Evolutionary conservation across 1,140 invertebrate species (phyloP).

Genomic region (Metaphire vulgaris): DNA sequence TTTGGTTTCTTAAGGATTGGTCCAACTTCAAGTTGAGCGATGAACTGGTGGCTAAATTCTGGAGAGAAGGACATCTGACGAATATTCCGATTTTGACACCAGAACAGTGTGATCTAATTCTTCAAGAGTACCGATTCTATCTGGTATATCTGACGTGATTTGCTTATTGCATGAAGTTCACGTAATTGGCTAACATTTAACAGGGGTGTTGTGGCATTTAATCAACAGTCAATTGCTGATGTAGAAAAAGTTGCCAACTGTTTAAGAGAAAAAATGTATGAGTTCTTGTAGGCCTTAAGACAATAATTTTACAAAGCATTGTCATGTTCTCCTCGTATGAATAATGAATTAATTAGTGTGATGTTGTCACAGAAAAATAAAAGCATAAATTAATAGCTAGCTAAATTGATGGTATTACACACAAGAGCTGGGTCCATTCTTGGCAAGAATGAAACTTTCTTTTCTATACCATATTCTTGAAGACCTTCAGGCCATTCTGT

Average conservation of each 20-base stretch:
- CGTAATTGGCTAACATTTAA: background rate
- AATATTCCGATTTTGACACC: constrained; percentile 39
- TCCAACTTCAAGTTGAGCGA: constrained; percentile 32
- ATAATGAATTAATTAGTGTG: too few species aligned
- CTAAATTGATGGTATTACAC: too few species aligned
- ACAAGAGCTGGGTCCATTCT: too few species aligned
- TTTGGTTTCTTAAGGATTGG: constrained; percentile 32
- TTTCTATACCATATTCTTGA: too few species aligned
- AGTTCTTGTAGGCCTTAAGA: background rate
- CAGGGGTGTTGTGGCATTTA: too few species aligned
- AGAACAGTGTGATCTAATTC: constrained; percentile 41
- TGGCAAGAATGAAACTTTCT: too few species aligned
- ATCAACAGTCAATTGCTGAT: background rate
- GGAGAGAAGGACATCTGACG: constrained; percentile 40
- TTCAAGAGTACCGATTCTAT: constrained; percentile 41
- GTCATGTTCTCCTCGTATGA: background rate
- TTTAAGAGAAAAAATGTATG: background rate
- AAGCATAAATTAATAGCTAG: too few species aligned
- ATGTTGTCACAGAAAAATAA: too few species aligned
- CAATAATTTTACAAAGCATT: background rate
- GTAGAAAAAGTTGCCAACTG: background rate
- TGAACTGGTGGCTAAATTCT: constrained; percentile 37
- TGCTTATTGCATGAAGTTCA: background rate
- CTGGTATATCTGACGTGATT: constrained; percentile 20
- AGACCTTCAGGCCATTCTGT: too few species aligned